Conservation (phyloP, 1,140 invertebrate genomes). For the Caenorhabditis brenneri region DNA sequence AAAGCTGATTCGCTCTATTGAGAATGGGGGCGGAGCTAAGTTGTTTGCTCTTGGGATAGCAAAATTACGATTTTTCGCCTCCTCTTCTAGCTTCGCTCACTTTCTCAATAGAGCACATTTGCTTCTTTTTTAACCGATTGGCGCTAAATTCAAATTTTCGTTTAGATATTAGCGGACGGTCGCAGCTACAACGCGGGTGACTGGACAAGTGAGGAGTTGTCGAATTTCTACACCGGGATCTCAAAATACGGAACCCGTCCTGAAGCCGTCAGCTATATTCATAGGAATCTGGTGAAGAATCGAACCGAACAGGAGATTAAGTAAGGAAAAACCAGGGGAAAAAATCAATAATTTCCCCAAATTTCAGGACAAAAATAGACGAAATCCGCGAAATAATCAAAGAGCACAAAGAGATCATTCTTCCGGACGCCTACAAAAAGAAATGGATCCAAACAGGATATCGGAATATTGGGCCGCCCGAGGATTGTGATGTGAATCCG, state of each 20-base stretch:
- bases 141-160: neutral
- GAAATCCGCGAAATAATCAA: constrained; percentile 22
- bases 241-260: neutral
- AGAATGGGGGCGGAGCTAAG: too few relatives aligned
- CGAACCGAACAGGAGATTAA: neutral
- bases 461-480: neutral
- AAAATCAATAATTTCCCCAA: too few relatives aligned
- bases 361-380: neutral
- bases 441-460: constrained; percentile 8
- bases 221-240: neutral
- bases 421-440: neutral
- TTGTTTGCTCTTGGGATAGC: too few relatives aligned
- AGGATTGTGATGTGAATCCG: neutral
- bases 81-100: too few relatives aligned
- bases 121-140: neutral
- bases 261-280: constrained; percentile 15
- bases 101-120: too few relatives aligned
- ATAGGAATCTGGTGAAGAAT: neutral
- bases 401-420: constrained; percentile 2
- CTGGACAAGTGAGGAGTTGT: neutral
- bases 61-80: too few relatives aligned
- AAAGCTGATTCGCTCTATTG: too few relatives aligned
- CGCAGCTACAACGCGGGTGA: neutral
- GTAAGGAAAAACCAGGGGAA: neutral
- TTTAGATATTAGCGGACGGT: neutral